A percentile compares a stretch with the other conserved stretches of the same genome.
Conservation (phyloP, 2,797 vertebrate genomes). For the Eulemur rubriventer region DNA sequence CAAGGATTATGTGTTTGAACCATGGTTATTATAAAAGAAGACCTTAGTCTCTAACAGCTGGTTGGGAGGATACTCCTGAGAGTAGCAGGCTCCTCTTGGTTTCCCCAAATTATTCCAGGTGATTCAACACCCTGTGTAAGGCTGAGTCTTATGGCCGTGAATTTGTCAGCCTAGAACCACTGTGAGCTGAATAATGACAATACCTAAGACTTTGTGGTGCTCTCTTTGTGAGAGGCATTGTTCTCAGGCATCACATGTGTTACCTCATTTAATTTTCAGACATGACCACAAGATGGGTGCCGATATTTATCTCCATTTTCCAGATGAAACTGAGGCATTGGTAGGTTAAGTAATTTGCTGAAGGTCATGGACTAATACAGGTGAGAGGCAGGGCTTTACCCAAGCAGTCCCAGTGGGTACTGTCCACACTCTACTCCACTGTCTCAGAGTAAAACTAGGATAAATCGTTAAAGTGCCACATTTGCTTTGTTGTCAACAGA, state of each 20-base stretch:
- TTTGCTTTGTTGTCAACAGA: background rate
- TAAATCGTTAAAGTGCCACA: background rate
- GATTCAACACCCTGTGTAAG: background rate
- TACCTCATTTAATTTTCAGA: background rate
- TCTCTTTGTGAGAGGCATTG: background rate
- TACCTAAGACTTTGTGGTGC: background rate
- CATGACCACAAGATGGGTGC: background rate
- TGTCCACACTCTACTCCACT: background rate
- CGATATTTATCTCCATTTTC: background rate
- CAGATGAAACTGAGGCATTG: background rate
- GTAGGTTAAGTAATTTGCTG: background rate
- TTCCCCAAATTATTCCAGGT: background rate
- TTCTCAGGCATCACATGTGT: background rate
- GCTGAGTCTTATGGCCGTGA: too few species aligned
- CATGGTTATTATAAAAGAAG: background rate
- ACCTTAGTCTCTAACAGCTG: background rate
- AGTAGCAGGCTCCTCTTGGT: background rate
- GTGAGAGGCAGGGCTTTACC: background rate
- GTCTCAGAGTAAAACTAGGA: background rate
- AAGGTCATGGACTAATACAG: background rate
- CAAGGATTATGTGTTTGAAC: background rate
- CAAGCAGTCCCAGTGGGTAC: background rate
- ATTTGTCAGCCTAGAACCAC: background rate
- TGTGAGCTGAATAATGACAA: background rate
- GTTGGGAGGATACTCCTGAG: background rate